A percentile compares a stretch with the other conserved stretches of the same genome.
Evolutionary conservation across 1,140 invertebrate genomes (phyloP).

Genomic region (Papilio aristodemus): DNA sequence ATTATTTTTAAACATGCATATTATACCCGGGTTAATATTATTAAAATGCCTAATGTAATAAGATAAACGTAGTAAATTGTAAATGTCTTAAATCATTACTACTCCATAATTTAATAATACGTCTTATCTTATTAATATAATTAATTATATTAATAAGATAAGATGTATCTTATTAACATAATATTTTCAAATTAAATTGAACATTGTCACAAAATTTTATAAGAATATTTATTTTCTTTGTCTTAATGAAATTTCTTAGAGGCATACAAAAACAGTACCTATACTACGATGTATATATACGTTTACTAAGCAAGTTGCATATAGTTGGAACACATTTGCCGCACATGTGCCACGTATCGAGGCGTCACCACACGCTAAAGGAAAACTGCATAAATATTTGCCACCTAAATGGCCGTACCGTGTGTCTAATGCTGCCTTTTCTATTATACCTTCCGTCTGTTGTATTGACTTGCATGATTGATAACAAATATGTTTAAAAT

Average conservation of each 20-base stretch:
- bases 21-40: too few relatives aligned
- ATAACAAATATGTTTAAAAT: constrained; percentile 8
- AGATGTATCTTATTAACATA: too few relatives aligned
- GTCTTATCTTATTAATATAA: too few relatives aligned
- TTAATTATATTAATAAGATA: too few relatives aligned
- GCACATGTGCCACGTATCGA: constrained; percentile 21
- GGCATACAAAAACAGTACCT: neutral
- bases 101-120: too few relatives aligned
- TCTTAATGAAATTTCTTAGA: neutral
- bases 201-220: too few relatives aligned
- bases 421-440: constrained; percentile 24
- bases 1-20: too few relatives aligned
- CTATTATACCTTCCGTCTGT: constrained; percentile 6
- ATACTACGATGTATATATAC: neutral
- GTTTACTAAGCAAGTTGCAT: neutral
- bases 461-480: constrained; percentile 11
- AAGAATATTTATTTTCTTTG: too few relatives aligned
- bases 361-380: neutral
- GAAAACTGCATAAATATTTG: constrained; percentile 33
- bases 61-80: too few relatives aligned
- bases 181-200: too few relatives aligned
- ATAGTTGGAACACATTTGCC: constrained; percentile 17
- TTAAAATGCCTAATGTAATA: too few relatives aligned
- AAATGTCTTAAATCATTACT: too few relatives aligned
- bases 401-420: constrained; percentile 23